Percentiles rank a stretch among this genome's conserved stretches.
These are phyloP conservation scores for Caprella mutica DNA, from an alignment of 2,888 invertebrate genomes.

Conservation along the genomic window DNA sequence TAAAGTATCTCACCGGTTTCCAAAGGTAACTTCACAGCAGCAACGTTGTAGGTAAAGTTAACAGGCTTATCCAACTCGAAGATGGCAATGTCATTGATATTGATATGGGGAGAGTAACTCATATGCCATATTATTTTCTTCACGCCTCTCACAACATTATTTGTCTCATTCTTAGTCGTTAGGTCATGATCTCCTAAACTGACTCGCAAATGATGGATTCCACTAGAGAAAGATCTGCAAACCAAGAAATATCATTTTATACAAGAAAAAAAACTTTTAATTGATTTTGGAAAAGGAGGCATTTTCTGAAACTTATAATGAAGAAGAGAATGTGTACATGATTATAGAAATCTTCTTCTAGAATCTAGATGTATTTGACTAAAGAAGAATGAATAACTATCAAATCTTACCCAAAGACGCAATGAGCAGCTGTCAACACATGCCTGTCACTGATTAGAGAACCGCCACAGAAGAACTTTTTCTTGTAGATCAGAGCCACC, in stretches of 20 bases:
- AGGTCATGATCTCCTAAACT: constrained; percentile 28
- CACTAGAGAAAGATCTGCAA: constrained; percentile 26
- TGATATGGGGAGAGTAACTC: constrained; percentile 23
- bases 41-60: constrained; percentile 9
- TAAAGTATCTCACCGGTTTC: constrained; percentile 16
- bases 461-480: constrained; percentile 14
- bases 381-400: too few relatives aligned
- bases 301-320: too few relatives aligned
- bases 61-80: constrained; percentile 18
- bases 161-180: constrained; percentile 20
- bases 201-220: constrained; percentile 12
- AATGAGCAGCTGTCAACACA: constrained; percentile 13
- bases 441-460: constrained; percentile 10
- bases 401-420: constrained; percentile 13
- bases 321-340: too few relatives aligned
- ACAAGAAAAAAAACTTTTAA: too few relatives aligned
- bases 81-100: constrained; percentile 24
- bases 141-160: constrained; percentile 12
- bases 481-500: constrained; percentile 12
- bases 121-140: constrained; percentile 22
- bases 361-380: too few relatives aligned
- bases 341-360: too few relatives aligned
- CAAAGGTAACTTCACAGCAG: constrained; percentile 21
- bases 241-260: too few relatives aligned
- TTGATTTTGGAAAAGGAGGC: too few relatives aligned